A percentile compares a stretch with the other conserved stretches of the same genome.
Conservation (phyloP, 2,888 invertebrate species). For the Cosmorhoe ocellata region DNA sequence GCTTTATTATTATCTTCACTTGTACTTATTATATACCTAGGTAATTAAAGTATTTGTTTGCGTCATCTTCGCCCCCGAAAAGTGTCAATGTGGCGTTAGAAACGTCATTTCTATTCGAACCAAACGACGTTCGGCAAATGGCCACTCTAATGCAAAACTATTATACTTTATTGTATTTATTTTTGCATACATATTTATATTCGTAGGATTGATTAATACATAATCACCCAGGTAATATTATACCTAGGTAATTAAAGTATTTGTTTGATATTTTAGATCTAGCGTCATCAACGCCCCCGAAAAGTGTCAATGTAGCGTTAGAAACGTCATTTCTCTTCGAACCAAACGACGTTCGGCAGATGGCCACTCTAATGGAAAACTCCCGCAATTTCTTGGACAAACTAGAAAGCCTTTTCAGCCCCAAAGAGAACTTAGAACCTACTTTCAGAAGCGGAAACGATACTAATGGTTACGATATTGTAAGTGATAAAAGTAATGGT, state of each 20-base stretch:
- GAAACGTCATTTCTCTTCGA: constrained; percentile 30
- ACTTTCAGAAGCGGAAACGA: background rate
- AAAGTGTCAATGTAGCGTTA: constrained; percentile 28
- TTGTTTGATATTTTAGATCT: background rate
- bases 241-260: background rate
- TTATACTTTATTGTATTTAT: too few species aligned
- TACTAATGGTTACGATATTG: background rate
- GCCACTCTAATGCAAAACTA: constrained; percentile 9
- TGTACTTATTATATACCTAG: too few species aligned
- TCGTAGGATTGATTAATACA: too few species aligned
- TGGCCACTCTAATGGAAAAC: constrained; percentile 11
- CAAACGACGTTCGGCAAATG: constrained; percentile 20
- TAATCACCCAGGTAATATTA: too few species aligned
- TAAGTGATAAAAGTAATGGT: background rate
- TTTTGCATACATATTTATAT: too few species aligned
- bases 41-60: background rate
- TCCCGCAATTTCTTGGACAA: constrained; percentile 17
- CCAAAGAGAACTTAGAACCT: background rate
- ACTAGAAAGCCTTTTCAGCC: constrained; percentile 14
- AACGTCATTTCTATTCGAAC: constrained; percentile 28
- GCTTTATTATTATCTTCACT: too few species aligned
- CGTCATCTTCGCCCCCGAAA: constrained; percentile 4
- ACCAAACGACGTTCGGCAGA: constrained; percentile 20
- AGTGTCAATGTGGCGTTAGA: constrained; percentile 30
- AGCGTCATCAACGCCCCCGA: constrained; percentile 1